These are phyloP conservation scores for Sycophaga agraensis DNA, from an alignment of 1,140 invertebrate species.

Conservation along the genomic window DNA sequence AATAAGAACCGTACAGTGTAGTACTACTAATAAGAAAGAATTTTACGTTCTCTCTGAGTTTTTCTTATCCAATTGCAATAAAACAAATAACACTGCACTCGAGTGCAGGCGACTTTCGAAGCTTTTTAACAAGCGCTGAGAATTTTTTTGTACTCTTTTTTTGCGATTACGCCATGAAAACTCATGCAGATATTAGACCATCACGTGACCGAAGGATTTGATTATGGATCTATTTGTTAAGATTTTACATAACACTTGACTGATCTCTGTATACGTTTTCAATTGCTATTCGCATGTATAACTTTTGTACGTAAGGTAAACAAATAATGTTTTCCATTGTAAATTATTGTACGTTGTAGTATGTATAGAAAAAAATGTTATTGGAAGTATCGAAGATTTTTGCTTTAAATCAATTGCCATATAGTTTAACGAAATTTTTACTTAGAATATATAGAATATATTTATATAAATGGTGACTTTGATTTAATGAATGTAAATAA, in stretches of 20 bases:
- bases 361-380: too few species aligned
- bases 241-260: slow-evolving; percentile 13
- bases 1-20: neutral
- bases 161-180: neutral
- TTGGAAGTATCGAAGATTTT: too few species aligned
- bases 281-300: neutral
- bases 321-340: neutral
- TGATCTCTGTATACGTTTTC: slow-evolving; percentile 7
- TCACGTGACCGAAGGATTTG: slow-evolving; percentile 19
- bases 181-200: neutral
- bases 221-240: slow-evolving; percentile 2
- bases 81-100: neutral
- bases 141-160: neutral
- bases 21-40: neutral
- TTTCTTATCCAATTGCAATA: neutral
- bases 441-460: too few species aligned
- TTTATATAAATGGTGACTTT: too few species aligned
- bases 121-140: neutral
- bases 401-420: too few species aligned
- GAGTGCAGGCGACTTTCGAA: neutral
- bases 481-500: slow-evolving; percentile 21
- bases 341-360: neutral
- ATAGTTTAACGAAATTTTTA: too few species aligned
- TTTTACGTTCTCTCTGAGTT: neutral
- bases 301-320: slow-evolving; percentile 1